Evolutionary conservation across 1,140 invertebrate species (phyloP).

Genomic region (Philotrypesis tridentata): DNA sequence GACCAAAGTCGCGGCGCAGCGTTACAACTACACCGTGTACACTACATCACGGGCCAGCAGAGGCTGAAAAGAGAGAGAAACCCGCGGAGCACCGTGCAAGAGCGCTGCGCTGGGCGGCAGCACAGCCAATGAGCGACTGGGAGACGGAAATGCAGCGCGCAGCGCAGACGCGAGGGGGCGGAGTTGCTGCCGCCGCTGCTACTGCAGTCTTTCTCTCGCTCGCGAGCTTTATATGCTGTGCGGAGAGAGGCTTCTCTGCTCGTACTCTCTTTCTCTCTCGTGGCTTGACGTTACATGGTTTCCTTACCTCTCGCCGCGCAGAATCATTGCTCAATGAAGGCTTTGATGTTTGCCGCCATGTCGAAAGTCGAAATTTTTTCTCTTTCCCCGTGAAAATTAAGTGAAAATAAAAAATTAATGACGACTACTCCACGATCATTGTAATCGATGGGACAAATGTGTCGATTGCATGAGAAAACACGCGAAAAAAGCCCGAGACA

Average conservation of each 20-base stretch:
- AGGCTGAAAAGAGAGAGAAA: background rate
- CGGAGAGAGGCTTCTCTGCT: background rate
- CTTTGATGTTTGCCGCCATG: background rate
- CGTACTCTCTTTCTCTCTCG: background rate
- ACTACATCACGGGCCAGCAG: too few relatives aligned
- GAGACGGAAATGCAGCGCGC: slow-evolving; percentile 24
- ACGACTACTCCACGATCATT: too few relatives aligned
- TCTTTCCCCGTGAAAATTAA: too few relatives aligned
- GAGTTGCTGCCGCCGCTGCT: slow-evolving; percentile 32
- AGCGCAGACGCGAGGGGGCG: slow-evolving; percentile 32
- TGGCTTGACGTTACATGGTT: background rate
- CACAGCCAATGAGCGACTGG: background rate
- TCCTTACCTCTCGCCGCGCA: background rate
- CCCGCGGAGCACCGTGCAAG: background rate
- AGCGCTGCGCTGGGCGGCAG: background rate
- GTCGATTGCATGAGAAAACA: too few relatives aligned
- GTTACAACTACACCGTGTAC: background rate
- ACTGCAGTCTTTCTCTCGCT: background rate
- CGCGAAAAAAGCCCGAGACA: too few relatives aligned
- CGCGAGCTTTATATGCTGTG: background rate
- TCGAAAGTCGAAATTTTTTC: background rate
- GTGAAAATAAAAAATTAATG: background rate
- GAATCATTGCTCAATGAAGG: background rate
- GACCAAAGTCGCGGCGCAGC: background rate
- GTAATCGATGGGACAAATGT: too few relatives aligned